phyloP scores from a whole-genome alignment of 2,113 vertebrate species.

The Tichodroma muraria region DNA sequence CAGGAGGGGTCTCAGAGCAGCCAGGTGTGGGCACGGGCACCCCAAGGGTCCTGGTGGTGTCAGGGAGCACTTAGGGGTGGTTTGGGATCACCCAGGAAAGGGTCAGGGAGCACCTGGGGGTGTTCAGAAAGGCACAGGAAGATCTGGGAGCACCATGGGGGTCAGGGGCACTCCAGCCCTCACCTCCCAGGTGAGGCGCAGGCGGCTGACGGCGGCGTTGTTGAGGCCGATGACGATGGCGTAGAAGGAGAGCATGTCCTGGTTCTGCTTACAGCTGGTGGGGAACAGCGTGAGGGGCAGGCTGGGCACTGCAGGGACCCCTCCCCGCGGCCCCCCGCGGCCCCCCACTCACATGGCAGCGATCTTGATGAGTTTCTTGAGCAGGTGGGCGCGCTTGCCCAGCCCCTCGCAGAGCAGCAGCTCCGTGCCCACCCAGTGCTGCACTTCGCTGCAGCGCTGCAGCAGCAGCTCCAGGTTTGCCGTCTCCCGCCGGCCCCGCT shows the following conservation, averaged over 20 bases:
- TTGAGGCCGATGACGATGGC: constrained; percentile 90
- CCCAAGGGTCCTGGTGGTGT: no score
- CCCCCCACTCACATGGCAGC: constrained; percentile 83
- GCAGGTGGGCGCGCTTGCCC: constrained; percentile 88
- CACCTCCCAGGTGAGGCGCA: constrained; percentile 96
- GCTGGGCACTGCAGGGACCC: background rate
- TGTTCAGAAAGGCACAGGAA: background rate
- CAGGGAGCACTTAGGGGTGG: background rate
- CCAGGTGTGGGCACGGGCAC: background rate
- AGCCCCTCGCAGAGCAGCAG: constrained; percentile 90
- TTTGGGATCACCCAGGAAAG: background rate
- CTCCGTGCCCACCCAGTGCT: constrained; percentile 96
- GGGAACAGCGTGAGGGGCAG: background rate
- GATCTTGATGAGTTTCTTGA: constrained; percentile 97
- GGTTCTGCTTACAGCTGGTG: constrained; percentile 92
- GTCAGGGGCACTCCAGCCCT: background rate
- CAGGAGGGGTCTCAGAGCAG: background rate
- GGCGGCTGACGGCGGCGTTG: constrained; percentile 87
- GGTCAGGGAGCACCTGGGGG: background rate
- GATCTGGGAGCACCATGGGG: rapidly evolving
- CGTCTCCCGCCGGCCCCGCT: constrained; percentile 90
- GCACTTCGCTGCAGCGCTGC: constrained; percentile 95
- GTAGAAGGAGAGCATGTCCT: constrained; percentile 94
- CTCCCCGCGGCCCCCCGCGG: rapidly evolving
- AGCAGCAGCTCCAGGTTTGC: constrained; percentile 95